Evolutionary conservation across 2,888 invertebrate species (phyloP), one percentile per base, ranked within the genome.

Genomic region (Arrhopalites spinosus): DNA sequence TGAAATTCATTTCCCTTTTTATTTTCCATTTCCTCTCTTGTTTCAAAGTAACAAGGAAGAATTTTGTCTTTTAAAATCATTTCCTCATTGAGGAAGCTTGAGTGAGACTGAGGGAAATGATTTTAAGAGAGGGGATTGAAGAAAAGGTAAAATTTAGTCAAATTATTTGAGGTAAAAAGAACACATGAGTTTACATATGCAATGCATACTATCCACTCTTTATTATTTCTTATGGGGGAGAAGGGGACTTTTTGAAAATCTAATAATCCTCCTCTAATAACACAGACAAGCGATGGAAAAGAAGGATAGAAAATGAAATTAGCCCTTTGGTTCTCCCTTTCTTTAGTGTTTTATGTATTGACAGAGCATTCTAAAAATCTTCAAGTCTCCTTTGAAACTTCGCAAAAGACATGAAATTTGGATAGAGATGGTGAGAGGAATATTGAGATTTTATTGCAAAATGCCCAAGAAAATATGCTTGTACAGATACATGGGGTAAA

Each of bases 21-120:
- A 59, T 59, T 27, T 59, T 59, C 59, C 59, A 59, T 59, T 59
- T 59, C 59, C 59, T 59, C 23, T 59, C 25, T 27, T 59, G 13
- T 11, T 25, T 27, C 59, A 3, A 11, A 36, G 36, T 3, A 36
- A 36, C 36, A 36, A 36, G 23, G 25, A 59, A n/a, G n/a, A n/a
- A 20, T n/a, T 59, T 13, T 59, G 23, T 23, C 59, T 25, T 36
- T 59, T 59, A 59, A 59, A 59, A 15, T 59, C 23, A 59, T 59
- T 59, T 59, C 59, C 59, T 59, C 25, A 27, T 23, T 25, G 25
- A 59, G 59, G 59, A 59, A 59, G 59, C 25, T 23, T 5, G 20
- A 20, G 20, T 20, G 53, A 23, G 23, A 56, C 8, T 27, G 13
- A 25, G 15, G 27, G 27, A 27, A 59, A 25, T 59, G 25, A 59